Evolutionary conservation across 2,797 vertebrate species (phyloP).

Genomic region (Anniella stebbinsi): DNA sequence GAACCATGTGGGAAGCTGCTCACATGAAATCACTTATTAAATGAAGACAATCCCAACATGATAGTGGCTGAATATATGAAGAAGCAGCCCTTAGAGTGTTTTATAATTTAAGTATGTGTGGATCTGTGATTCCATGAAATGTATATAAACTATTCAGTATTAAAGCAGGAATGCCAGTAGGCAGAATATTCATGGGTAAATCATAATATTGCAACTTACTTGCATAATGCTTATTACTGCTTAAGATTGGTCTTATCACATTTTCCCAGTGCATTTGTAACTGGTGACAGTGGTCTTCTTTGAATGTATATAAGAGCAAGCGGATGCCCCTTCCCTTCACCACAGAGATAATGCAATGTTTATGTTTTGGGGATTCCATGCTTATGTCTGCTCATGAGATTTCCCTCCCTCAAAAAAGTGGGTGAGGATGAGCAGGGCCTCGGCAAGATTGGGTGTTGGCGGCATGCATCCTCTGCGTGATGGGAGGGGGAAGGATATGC

Average conservation of each 20-base stretch:
- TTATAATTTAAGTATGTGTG: not conserved
- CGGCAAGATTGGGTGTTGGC: not conserved
- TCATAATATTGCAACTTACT: not conserved
- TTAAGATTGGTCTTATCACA: not conserved
- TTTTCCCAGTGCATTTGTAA: not conserved
- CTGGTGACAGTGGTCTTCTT: not conserved
- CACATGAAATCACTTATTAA: not conserved
- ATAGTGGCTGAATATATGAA: not conserved
- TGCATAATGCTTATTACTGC: not conserved
- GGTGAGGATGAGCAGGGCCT: not conserved
- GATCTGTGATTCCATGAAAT: not conserved
- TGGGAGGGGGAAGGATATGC: too few species aligned
- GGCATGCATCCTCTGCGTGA: not conserved
- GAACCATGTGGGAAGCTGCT: not conserved
- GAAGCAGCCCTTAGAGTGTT: fast-evolving
- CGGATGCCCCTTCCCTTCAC: not conserved
- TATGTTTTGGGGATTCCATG: not conserved
- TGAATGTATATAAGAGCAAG: not conserved
- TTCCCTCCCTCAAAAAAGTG: not conserved
- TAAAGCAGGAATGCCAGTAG: conserved; percentile 5
- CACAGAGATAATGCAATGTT: not conserved
- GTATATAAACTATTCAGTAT: conserved; percentile 3
- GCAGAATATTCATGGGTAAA: not conserved
- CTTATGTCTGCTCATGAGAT: too few species aligned
- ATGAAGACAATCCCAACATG: not conserved